These are phyloP conservation scores for Platyscapa corneri DNA, from an alignment of 1,140 invertebrate species.

Conservation along the genomic window DNA sequence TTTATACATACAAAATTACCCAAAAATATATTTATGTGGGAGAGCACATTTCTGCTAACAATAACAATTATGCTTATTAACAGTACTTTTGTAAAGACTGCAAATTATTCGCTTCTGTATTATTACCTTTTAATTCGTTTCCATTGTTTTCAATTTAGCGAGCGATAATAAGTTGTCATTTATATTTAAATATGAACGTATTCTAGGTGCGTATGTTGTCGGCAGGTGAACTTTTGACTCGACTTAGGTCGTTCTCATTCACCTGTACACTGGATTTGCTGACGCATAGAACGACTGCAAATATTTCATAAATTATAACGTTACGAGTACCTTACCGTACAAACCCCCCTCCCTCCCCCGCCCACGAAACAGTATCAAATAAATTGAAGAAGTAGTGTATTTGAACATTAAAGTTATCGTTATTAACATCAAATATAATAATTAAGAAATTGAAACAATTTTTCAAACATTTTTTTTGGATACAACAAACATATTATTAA, in stretches of 20 bases:
- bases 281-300: background rate
- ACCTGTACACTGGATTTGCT: background rate
- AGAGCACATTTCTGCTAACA: background rate
- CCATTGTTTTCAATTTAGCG: background rate
- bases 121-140: background rate
- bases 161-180: background rate
- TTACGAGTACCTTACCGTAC: too few relatives aligned
- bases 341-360: too few relatives aligned
- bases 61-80: background rate
- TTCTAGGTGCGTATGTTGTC: background rate
- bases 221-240: background rate
- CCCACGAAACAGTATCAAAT: too few relatives aligned
- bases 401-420: too few relatives aligned
- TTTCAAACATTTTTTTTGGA: too few relatives aligned
- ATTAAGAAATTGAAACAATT: too few relatives aligned
- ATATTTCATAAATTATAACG: background rate
- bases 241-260: background rate
- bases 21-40: background rate
- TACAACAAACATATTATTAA: too few relatives aligned
- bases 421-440: too few relatives aligned
- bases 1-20: background rate
- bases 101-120: conserved; percentile 18
- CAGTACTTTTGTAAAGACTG: background rate
- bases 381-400: too few relatives aligned
- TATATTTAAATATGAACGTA: background rate